Evolutionary conservation across 2,888 invertebrate genomes (phyloP), one percentile per base, ranked within the genome.

Genomic region (Dolomedes plantarius): DNA sequence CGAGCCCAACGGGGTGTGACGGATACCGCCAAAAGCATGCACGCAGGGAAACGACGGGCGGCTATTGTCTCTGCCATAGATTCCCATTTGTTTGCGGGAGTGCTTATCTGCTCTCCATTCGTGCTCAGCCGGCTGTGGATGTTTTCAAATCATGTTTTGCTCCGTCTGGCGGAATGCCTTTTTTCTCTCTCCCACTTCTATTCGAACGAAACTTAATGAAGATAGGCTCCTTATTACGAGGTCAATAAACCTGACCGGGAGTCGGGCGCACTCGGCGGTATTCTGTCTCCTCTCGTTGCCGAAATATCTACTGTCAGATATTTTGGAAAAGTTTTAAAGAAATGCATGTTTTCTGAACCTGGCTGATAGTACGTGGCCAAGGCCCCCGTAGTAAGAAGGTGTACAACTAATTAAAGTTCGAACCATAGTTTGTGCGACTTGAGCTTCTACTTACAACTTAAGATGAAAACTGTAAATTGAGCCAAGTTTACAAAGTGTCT

Each of bases 81-180:
- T 56, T 56, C 56, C 56, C 11, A 23, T 56, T 56, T 23, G 56
- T 23, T 19, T 36, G 36, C 36, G 3, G 56, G 56, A n/a, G 23
- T 2, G 5, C 23, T 23, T 46, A 16, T 56, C 23, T 56, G 23
- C 23, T 23, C 56, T 23, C 56, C 23, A 56, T 56, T 56, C 56
- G 56, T 56, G 56, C 56, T 56, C 56, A 56, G 23, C 56, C 23
- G 56, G 19, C 56, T 56, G 56, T 56, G 56, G 56, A 56, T 23
- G 56, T 56, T 56, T 56, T 23, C 56, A 23, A 5, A 23, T 56
- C 23, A 23, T 56, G 56, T 56, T 56, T 16, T 56, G 23, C 56
- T 23, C 23, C 23, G 56, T 56, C 56, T 56, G 23, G 19, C 5
- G 56, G 56, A 56, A 23, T 56, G n/a, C n/a, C n/a, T n/a, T n/a